Percentiles rank a stretch among this genome's conserved stretches.
Evolutionary conservation across 2,113 vertebrate species (phyloP).

Genomic region (Nothocercus nigrocapillus): DNA sequence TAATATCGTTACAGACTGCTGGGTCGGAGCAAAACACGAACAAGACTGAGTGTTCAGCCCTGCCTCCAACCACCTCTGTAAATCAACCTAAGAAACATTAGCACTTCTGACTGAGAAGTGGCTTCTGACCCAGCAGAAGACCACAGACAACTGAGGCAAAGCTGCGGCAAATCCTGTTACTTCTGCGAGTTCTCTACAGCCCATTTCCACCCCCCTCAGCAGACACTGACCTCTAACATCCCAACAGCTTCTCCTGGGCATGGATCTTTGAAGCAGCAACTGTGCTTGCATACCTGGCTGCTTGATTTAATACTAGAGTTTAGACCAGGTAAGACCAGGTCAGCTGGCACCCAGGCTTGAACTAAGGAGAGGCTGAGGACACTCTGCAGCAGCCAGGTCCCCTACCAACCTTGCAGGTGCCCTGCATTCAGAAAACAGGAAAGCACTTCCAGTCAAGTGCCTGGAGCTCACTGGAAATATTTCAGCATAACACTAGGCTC

Average conservation of each 20-base stretch:
- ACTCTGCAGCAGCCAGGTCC: background rate
- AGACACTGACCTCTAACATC: background rate
- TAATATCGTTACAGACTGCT: conserved; percentile 68
- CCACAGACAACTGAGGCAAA: accelerated
- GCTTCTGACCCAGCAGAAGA: background rate
- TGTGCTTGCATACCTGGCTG: background rate
- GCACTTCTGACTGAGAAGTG: background rate
- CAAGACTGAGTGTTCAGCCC: background rate
- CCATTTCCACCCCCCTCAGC: background rate
- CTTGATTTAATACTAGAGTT: background rate
- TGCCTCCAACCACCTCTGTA: background rate
- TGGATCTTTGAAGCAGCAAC: background rate
- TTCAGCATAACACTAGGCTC: background rate
- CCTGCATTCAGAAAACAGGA: background rate
- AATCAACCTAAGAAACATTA: background rate
- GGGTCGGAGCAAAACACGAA: background rate
- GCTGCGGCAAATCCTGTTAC: background rate
- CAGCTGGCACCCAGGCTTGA: background rate
- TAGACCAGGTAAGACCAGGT: accelerated
- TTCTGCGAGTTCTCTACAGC: background rate
- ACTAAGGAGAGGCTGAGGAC: background rate
- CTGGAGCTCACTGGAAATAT: background rate
- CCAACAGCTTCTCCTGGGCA: background rate
- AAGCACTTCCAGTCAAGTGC: background rate
- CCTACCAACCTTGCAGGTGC: background rate